phyloP scores from a whole-genome alignment of 2,888 invertebrate genomes.

The Diploptera punctata region DNA sequence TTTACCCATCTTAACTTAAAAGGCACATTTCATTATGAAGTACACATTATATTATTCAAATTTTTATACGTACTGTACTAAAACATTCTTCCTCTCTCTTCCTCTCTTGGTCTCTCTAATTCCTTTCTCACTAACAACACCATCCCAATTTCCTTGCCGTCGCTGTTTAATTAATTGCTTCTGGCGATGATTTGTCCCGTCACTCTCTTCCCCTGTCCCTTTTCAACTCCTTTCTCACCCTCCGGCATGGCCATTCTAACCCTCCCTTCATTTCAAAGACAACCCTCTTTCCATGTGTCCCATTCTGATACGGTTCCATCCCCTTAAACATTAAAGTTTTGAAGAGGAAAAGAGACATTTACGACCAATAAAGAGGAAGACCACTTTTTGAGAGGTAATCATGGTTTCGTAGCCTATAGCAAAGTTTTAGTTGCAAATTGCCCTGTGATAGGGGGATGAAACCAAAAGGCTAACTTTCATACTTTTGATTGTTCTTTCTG shows the following conservation, averaged over 20 bases:
- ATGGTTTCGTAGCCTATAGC: too few relatives aligned
- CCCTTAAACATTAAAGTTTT: background rate
- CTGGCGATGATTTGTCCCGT: slow-evolving; percentile 28
- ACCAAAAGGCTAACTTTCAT: too few relatives aligned
- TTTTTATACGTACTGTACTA: too few relatives aligned
- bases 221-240: background rate
- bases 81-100: background rate
- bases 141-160: slow-evolving; percentile 25
- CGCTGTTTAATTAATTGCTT: slow-evolving; percentile 28
- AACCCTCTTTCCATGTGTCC: background rate
- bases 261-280: background rate
- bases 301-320: slow-evolving; percentile 12
- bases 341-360: background rate
- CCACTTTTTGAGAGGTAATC: too few relatives aligned
- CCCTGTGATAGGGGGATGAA: too few relatives aligned
- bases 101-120: background rate
- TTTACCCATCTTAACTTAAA: too few relatives aligned
- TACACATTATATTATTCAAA: too few relatives aligned
- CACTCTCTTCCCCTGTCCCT: background rate
- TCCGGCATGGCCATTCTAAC: background rate
- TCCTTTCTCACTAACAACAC: slow-evolving; percentile 15
- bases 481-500: too few relatives aligned
- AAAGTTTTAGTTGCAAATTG: too few relatives aligned
- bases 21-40: too few relatives aligned
- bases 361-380: background rate